Evolutionary conservation across 2,113 vertebrate genomes (phyloP).

Genomic region (Platichthys flesus): DNA sequence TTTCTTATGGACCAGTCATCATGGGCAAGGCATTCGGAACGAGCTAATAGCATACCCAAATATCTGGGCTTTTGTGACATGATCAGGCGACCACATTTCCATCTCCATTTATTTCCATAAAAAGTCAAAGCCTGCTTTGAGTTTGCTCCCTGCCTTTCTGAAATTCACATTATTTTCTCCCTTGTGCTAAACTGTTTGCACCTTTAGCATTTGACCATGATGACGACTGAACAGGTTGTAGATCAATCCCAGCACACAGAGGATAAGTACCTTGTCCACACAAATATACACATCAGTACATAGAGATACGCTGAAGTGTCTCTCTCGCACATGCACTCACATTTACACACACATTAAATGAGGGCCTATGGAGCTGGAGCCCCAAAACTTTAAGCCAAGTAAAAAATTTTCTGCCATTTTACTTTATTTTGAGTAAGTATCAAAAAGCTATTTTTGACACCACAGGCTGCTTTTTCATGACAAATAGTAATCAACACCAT

Average conservation of each 20-base stretch:
- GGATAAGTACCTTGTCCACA: background rate
- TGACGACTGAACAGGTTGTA: constrained; percentile 7
- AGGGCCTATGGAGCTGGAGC: too few species aligned
- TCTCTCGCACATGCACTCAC: too few species aligned
- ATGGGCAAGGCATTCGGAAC: constrained; percentile 57
- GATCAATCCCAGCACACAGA: constrained; percentile 1
- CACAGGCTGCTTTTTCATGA: too few species aligned
- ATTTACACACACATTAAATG: too few species aligned
- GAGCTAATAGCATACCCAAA: constrained; percentile 55
- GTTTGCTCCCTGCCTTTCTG: constrained; percentile 13
- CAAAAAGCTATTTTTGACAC: too few species aligned
- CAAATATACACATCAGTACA: constrained; percentile 2
- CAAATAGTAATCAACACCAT: too few species aligned
- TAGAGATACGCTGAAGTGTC: background rate
- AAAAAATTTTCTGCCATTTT: too few species aligned
- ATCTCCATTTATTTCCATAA: constrained; percentile 65
- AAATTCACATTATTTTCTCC: background rate
- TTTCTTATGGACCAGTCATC: constrained; percentile 55
- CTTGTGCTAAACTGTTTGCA: constrained; percentile 7
- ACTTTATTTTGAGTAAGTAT: too few species aligned
- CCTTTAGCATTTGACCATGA: constrained; percentile 2
- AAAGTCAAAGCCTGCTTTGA: constrained; percentile 39
- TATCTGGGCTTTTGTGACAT: constrained; percentile 63
- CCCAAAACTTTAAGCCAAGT: too few species aligned
- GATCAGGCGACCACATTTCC: constrained; percentile 61